These are phyloP conservation scores for Lithophane leautieri DNA, from an alignment of 2,888 invertebrate species.

Conservation along the genomic window DNA sequence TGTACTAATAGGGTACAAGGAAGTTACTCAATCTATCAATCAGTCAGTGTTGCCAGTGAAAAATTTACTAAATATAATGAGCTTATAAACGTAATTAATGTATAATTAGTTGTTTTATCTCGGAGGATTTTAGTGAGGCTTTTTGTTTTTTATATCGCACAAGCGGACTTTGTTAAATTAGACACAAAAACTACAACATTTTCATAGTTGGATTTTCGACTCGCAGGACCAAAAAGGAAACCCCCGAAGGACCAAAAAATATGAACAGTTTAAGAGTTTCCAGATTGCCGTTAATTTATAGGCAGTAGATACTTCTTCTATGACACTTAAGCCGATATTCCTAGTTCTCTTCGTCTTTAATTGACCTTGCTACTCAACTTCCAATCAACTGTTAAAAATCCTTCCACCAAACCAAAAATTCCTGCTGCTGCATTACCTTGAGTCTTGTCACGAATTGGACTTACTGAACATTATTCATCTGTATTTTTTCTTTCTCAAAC, in stretches of 20 bases:
- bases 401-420: too few relatives aligned
- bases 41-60: constrained; percentile 57
- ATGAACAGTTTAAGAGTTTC: not conserved
- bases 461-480: not conserved
- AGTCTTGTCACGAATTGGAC: not conserved
- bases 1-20: constrained; percentile 70
- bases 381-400: not conserved
- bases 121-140: constrained; percentile 23
- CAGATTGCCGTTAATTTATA: not conserved
- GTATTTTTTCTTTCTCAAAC: not conserved
- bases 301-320: not conserved
- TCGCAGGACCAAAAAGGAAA: constrained; percentile 14
- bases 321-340: not conserved
- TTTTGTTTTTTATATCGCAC: constrained; percentile 19
- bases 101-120: constrained; percentile 45
- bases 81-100: constrained; percentile 55
- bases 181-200: constrained; percentile 17
- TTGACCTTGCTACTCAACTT: not conserved
- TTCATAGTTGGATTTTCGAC: not conserved
- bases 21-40: constrained; percentile 70
- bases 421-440: not conserved
- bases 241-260: not conserved
- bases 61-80: constrained; percentile 60
- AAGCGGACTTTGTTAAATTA: constrained; percentile 1
- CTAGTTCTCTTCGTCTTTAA: not conserved